Percentiles rank a stretch among this genome's conserved stretches.
These are phyloP conservation scores for Acheta domesticus DNA, from an alignment of 2,888 invertebrate species.

Conservation along the genomic window DNA sequence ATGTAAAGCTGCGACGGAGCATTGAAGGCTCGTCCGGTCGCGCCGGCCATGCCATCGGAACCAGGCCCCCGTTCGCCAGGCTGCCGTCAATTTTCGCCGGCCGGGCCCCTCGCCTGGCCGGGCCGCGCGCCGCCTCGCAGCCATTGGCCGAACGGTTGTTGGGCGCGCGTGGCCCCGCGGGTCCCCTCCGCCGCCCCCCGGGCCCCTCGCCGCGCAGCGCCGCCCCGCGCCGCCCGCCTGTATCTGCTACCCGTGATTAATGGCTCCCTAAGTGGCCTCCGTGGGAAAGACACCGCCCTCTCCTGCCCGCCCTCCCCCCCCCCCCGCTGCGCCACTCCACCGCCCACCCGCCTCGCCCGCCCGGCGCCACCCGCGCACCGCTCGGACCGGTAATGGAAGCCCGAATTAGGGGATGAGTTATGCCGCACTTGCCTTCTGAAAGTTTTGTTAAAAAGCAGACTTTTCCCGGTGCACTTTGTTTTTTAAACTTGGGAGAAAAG, in stretches of 20 bases:
- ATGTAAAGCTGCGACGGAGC: too few relatives aligned
- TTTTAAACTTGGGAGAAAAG: neutral
- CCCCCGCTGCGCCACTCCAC: too few relatives aligned
- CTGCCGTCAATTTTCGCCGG: neutral
- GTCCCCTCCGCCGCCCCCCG: neutral
- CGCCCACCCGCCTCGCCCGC: neutral
- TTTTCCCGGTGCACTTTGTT: slow-evolving; percentile 18
- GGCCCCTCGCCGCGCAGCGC: too few relatives aligned
- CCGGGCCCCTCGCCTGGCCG: neutral
- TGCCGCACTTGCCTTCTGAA: neutral
- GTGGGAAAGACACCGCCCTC: neutral
- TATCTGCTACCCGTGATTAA: neutral
- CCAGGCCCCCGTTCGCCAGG: neutral
- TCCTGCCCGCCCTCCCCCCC: neutral
- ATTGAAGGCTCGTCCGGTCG: too few relatives aligned
- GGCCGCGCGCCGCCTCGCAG: neutral
- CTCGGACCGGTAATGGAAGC: neutral
- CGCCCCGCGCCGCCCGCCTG: too few relatives aligned
- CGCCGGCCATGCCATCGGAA: too few relatives aligned
- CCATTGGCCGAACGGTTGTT: neutral
- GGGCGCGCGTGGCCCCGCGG: neutral
- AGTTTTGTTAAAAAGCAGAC: neutral
- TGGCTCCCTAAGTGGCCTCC: neutral
- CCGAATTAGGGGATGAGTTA: neutral
- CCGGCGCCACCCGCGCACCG: neutral